These are phyloP conservation scores for Metallyticus violacea DNA, from an alignment of 2,888 invertebrate genomes.

Conservation along the genomic window DNA sequence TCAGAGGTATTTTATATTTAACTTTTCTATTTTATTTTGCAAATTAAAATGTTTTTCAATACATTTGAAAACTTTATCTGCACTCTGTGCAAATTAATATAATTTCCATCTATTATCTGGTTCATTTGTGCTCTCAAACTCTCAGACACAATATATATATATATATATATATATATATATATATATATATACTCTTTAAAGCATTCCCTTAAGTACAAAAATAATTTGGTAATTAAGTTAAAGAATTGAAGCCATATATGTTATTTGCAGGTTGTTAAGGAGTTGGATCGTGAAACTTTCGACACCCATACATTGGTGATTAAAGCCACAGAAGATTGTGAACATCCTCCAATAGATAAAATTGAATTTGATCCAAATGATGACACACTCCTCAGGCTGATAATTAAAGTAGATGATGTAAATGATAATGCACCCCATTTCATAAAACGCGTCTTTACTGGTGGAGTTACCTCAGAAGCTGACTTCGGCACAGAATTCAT, in stretches of 20 bases:
- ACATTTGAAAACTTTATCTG: no score
- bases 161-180: no score
- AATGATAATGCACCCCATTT: conserved; percentile 92
- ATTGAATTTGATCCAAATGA: conserved; percentile 47
- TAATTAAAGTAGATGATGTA: conserved; percentile 73
- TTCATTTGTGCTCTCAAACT: no score
- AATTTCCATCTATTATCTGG: no score
- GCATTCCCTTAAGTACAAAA: no score
- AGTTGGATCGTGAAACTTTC: conserved; percentile 72
- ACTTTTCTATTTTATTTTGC: no score
- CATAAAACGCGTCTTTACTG: conserved; percentile 77
- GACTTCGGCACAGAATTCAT: conserved; percentile 87
- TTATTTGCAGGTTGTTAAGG: conserved; percentile 51
- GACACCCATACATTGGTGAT: conserved; percentile 68
- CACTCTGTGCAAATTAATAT: no score
- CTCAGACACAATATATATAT: no score
- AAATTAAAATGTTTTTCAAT: no score
- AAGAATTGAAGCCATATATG: background rate
- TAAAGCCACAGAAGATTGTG: conserved; percentile 82
- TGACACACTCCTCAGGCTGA: conserved; percentile 67
- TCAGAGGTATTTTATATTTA: no score
- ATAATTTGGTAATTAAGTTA: no score
- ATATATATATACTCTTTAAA: no score
- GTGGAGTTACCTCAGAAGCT: conserved; percentile 90
- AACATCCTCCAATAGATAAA: conserved; percentile 55